phyloP scores from a whole-genome alignment of 2,797 vertebrate genomes.

The Rhinichthys osculus region DNA sequence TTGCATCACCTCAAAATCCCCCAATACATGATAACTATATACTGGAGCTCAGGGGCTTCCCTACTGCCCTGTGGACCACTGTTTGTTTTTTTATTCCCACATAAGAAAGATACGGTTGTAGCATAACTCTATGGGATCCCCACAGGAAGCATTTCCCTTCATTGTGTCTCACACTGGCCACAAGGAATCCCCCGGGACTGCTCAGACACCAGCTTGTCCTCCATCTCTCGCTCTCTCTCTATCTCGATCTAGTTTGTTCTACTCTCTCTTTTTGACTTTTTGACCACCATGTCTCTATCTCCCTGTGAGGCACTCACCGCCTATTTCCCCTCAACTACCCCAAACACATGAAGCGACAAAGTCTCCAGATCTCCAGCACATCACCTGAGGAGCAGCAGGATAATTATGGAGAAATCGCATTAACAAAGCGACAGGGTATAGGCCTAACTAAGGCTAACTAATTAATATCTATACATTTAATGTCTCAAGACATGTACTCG shows the following conservation, averaged over 20 bases:
- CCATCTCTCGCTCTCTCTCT: background rate
- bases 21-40: constrained; percentile 30
- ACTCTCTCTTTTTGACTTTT: background rate
- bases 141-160: constrained; percentile 64
- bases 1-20: constrained; percentile 41
- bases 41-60: constrained; percentile 48
- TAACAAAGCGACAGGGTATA: background rate
- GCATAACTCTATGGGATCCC: constrained; percentile 55
- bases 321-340: constrained; percentile 1
- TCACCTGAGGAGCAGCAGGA: background rate
- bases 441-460: background rate
- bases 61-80: constrained; percentile 51
- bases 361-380: background rate
- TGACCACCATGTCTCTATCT: background rate
- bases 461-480: background rate
- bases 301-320: constrained; percentile 3
- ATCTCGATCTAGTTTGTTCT: background rate
- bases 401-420: background rate
- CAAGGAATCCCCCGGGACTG: constrained; percentile 37
- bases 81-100: constrained; percentile 63
- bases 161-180: constrained; percentile 58
- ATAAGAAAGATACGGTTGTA: constrained; percentile 49
- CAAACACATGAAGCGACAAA: background rate
- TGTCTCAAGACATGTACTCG: background rate
- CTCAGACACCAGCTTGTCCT: constrained; percentile 30